Base-by-base conservation (phyloP, 2,113 vertebrate genomes). In the Ptychochromis oligacanthus region DNA sequence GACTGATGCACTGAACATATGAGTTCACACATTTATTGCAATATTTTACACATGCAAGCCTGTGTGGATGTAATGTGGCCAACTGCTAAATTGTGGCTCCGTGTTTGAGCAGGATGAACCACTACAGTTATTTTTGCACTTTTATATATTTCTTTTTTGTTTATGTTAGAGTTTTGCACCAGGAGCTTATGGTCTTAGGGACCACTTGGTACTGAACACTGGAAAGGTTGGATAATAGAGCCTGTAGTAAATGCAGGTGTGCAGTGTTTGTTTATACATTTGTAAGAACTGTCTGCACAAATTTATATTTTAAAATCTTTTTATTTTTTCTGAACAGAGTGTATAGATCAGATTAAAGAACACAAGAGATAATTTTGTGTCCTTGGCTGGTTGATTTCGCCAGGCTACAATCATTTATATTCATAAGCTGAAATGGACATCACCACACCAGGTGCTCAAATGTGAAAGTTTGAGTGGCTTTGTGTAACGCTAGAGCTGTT, bases 371-470 rank as follows among this genome's bases (percentile, higher is more conserved):
- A 61, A 6, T 61, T 60, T 34, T 34, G 28, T 34, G 2, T 34
- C 59, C 15, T 20, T 15, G 18, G 58, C 15, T 34, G 26, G 17
- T 6, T 61, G 28, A 12, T 61, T 61, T 61, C 31, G 59, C 11
- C 17, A 56, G 17, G 17, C 17, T 52, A 52, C 49, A 20, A 58
- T 60, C 5, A 34, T 34, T 60, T 28, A 31, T 0, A 11, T 31
- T 60, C 4, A 31, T 31, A 34, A 34, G 59, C 28, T 34, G 34
- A 61, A 61, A 61, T 61, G 1, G 28, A 36, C 28, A 20, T 61
- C 11, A 34, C 18, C 28, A 34, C 28, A 12, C 59, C 59, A 34
- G 8, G 0, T 60, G 59, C 60, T 36, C 60, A 0, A 10, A 61
- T 61, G 10, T 31, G 58, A 60, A 26, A 60, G 58, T 31, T 38